These are phyloP conservation scores for Morus bassanus DNA, from an alignment of 2,797 vertebrate species.

Conservation along the genomic window DNA sequence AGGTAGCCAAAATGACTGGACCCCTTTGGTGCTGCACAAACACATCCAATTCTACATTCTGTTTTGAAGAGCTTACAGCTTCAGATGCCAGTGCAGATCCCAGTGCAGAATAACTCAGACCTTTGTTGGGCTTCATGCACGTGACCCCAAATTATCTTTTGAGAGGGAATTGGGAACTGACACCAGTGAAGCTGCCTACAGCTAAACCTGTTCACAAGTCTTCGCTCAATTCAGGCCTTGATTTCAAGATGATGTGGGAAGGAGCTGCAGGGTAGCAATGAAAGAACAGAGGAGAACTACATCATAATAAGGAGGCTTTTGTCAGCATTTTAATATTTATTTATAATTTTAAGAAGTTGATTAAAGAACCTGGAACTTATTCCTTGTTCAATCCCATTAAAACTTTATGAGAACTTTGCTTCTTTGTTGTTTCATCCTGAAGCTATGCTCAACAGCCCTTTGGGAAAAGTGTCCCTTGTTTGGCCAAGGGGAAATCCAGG, in stretches of 20 bases:
- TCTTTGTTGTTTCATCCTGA: neutral
- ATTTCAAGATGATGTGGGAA: neutral
- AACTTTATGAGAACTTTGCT: neutral
- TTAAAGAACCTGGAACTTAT: neutral
- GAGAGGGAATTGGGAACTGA: neutral
- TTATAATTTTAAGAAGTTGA: neutral
- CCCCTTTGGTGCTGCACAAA: neutral
- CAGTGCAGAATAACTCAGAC: neutral
- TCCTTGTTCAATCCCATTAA: neutral
- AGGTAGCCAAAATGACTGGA: neutral
- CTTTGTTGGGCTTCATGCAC: neutral
- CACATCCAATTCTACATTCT: neutral
- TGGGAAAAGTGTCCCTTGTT: neutral
- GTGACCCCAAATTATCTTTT: neutral
- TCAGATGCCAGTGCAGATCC: neutral
- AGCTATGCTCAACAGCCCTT: accelerated
- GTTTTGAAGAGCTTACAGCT: neutral
- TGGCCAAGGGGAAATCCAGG: neutral
- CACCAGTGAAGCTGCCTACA: neutral
- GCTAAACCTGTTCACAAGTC: neutral
- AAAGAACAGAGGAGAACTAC: neutral
- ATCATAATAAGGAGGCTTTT: accelerated
- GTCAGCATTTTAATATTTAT: neutral
- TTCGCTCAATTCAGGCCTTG: neutral
- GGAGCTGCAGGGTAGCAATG: neutral